Evolutionary conservation across 2,113 vertebrate species (phyloP).

Genomic region (Neodon shergylaensis): DNA sequence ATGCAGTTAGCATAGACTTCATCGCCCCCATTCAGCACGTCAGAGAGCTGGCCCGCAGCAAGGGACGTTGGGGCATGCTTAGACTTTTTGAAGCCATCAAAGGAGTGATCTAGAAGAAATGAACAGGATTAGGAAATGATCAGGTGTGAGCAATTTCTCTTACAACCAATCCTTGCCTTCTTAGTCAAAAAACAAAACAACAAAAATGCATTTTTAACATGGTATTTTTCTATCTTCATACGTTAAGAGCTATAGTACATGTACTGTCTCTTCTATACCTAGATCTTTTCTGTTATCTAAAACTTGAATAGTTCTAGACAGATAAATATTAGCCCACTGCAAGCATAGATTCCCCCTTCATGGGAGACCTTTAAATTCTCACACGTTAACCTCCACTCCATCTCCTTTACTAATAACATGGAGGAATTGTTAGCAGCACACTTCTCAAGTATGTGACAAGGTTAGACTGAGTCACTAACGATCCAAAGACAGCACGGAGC

Average conservation of each 20-base stretch:
- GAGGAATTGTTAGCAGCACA: not conserved
- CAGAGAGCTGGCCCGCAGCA: slow-evolving; percentile 80
- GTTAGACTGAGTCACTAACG: not conserved
- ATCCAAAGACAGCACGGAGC: not conserved
- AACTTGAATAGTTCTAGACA: not conserved
- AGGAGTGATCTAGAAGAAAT: slow-evolving; percentile 85
- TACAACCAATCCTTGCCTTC: not conserved
- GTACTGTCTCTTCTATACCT: not conserved
- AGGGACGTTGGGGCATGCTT: slow-evolving; percentile 81
- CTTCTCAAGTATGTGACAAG: not conserved
- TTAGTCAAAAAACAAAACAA: not conserved
- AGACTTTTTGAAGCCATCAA: slow-evolving; percentile 82
- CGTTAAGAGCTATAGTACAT: not conserved
- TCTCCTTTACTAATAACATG: not conserved
- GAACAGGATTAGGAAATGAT: not conserved
- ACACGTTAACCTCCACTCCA: not conserved
- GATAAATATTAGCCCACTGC: not conserved
- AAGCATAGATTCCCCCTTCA: not conserved
- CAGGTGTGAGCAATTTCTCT: not conserved
- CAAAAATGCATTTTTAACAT: not conserved
- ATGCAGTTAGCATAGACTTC: slow-evolving; percentile 91
- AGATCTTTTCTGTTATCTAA: not conserved
- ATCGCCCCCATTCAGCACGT: slow-evolving; percentile 84
- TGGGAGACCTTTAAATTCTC: slow-evolving; percentile 1
- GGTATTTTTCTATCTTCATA: not conserved